A percentile compares a stretch with the other conserved stretches of the same genome.
These are phyloP conservation scores for Echinarachnius parma DNA, from an alignment of 53 echinoderm and acorn worm species.

Conservation along the genomic window DNA sequence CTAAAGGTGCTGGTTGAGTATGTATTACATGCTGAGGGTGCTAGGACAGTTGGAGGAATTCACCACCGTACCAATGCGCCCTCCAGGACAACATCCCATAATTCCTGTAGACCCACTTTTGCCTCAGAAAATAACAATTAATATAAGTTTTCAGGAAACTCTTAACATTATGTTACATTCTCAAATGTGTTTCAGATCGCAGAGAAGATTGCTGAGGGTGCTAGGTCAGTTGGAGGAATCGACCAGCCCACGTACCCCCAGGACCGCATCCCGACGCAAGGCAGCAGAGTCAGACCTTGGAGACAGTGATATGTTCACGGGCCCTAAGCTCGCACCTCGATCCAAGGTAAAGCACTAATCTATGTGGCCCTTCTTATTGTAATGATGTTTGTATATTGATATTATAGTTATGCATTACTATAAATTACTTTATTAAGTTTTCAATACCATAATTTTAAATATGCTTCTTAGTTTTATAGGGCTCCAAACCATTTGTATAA, in stretches of 20 bases:
- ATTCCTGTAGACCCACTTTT: no score
- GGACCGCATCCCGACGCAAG: conserved; percentile 29
- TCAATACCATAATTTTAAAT: no score
- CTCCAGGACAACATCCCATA: conserved; percentile 44
- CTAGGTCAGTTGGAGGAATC: conserved; percentile 75
- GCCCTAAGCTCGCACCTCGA: conserved; percentile 71
- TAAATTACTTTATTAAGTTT: not conserved
- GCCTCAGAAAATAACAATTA: no score
- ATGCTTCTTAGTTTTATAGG: no score
- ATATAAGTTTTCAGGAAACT: no score
- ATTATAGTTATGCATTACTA: not conserved
- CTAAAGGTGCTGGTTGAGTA: no score
- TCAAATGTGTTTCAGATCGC: no score
- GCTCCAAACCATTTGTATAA: no score
- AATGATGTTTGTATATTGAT: not conserved
- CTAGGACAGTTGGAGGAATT: conserved; percentile 74
- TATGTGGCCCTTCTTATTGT: no score
- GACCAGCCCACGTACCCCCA: conserved; percentile 44
- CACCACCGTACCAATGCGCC: conserved; percentile 44
- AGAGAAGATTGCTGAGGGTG: conserved; percentile 69
- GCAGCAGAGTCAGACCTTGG: conserved; percentile 5
- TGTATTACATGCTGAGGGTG: no score
- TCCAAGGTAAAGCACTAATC: conserved; percentile 55
- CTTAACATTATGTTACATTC: no score
- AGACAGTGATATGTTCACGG: conserved; percentile 48